Conservation (phyloP, 2,888 invertebrate species). For the Sicus ferrugineus region DNA sequence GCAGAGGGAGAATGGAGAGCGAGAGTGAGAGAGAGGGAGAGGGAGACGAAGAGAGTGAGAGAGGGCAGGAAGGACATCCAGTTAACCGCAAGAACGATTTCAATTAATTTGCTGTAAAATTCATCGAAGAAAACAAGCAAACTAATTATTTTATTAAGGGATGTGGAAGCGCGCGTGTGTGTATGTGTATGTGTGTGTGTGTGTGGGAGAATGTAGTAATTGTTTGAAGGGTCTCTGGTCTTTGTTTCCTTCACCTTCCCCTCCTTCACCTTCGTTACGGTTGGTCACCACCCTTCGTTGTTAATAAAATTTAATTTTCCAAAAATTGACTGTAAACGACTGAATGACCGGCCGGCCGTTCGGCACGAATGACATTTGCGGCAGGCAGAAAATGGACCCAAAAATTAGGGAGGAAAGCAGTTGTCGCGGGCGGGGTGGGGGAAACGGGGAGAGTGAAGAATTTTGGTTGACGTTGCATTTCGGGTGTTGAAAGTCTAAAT, state of each 20-base stretch:
- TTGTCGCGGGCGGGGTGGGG: not conserved
- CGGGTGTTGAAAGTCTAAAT: too few relatives aligned
- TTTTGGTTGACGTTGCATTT: not conserved
- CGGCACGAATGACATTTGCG: not conserved
- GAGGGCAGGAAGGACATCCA: too few relatives aligned
- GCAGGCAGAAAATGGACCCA: not conserved
- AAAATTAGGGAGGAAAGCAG: not conserved
- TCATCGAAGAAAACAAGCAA: conserved; percentile 32
- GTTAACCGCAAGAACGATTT: conserved; percentile 12
- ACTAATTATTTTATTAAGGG: conserved; percentile 29
- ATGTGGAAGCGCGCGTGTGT: too few relatives aligned
- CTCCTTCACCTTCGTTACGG: not conserved
- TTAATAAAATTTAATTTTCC: conserved; percentile 20
- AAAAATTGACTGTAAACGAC: conserved; percentile 21
- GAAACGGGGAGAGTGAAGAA: not conserved
- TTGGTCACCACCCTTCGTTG: conserved; percentile 21
- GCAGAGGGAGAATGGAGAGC: not conserved
- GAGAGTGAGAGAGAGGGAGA: too few relatives aligned
- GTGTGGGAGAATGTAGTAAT: too few relatives aligned
- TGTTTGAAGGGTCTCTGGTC: not conserved
- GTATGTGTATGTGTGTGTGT: not conserved
- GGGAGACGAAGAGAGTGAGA: too few relatives aligned
- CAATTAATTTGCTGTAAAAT: conserved; percentile 28
- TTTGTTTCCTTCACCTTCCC: not conserved
- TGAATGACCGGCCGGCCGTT: not conserved